Percentiles rank a stretch among this genome's conserved stretches.
Evolutionary conservation across 1,140 invertebrate species (phyloP).

Genomic region (Halesus radiatus): DNA sequence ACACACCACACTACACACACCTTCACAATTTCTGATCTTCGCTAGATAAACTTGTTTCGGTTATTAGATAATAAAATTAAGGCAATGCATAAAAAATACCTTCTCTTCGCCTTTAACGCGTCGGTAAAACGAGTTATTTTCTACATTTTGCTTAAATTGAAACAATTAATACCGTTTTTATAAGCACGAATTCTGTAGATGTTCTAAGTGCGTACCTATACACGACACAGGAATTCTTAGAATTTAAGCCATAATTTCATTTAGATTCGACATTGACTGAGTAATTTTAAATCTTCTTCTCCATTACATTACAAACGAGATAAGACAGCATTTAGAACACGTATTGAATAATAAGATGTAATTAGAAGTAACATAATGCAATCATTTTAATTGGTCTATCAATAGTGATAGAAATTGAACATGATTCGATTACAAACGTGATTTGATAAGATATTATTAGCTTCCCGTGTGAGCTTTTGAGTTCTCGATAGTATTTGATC

Average conservation of each 20-base stretch:
- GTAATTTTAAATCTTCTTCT: slow-evolving; percentile 26
- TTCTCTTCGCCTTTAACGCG: background rate
- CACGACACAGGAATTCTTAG: background rate
- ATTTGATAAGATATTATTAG: no score
- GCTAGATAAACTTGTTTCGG: background rate
- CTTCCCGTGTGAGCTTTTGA: no score
- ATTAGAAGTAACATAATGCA: background rate
- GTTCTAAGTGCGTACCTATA: background rate
- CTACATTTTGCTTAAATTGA: background rate
- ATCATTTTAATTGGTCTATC: slow-evolving; percentile 4
- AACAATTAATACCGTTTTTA: background rate
- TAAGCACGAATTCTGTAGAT: background rate
- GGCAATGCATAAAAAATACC: background rate
- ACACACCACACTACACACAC: slow-evolving; percentile 11
- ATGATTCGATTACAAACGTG: no score
- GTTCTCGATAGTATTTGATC: no score
- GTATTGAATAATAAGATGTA: slow-evolving; percentile 17
- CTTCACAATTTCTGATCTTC: background rate
- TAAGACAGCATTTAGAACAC: background rate
- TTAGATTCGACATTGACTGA: slow-evolving; percentile 26
- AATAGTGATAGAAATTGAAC: no score
- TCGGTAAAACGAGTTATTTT: background rate
- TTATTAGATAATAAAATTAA: background rate
- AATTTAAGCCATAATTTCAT: slow-evolving; percentile 22
- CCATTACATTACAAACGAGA: background rate